Evolutionary conservation across 2,888 invertebrate genomes (phyloP), one percentile per base, ranked within the genome.

Genomic region (Nebria salina): DNA sequence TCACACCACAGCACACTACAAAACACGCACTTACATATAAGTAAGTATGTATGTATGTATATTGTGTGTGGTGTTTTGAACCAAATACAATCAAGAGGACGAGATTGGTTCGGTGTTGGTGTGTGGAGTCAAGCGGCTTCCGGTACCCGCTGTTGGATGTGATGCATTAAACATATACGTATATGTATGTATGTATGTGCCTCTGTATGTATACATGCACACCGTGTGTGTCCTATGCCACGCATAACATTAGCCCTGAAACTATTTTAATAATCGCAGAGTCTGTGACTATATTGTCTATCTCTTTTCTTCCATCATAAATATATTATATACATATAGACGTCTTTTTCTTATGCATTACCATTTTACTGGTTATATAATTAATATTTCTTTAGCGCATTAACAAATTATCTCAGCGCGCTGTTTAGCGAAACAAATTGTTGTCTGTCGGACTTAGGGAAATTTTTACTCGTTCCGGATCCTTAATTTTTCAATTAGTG

Each of bases 91-190:
- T 11, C 54, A 54, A 2, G 8, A 13, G 54, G 54, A 11, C 13
- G 54, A 54, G 8, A 54, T 54, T 54, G 13, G 54, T 8, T 54
- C 54, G 7, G 54, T 54, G 54, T 65, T 65, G 5, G 65, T 42
- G 73, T 72, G 65, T 65, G 34, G 73, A 42, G 64, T 72, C 26
- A 72, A 72, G 73, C 78, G 73, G 78, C 78, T 78, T 78, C 78
- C 78, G 78, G 78, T 72, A 34, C 68, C n/a, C 70, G 43, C 68
- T 42, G 42, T 42, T 77, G 34, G 34, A 1, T 34, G 34, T 34
- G 68, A 77, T 77, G 76, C 70, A 77, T 77, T 77, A 77, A 68
- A 77, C 76, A 77, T 77, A 70, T 15, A 70, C n/a, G 26, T 25
- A 20, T 25, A 7, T 70, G 70, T 70, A 26, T 70, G 70, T 70